Evolutionary conservation across 2,113 vertebrate species (phyloP).

Genomic region (Pterocles orientalis): DNA sequence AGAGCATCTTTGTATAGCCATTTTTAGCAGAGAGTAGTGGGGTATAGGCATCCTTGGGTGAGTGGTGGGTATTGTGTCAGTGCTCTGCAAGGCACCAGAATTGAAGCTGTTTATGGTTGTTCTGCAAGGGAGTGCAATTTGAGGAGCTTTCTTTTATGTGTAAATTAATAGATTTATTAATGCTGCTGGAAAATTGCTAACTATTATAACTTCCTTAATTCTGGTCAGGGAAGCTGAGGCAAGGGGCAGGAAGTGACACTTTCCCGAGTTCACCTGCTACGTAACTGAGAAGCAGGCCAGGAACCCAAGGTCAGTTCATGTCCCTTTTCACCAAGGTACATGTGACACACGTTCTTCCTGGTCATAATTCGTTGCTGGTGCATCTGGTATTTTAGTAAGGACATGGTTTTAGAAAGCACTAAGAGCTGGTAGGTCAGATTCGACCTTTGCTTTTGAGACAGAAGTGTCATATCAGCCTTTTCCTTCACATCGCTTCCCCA

Average conservation of each 20-base stretch:
- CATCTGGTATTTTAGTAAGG: neutral
- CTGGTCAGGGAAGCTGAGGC: neutral
- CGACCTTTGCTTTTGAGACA: neutral
- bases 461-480: neutral
- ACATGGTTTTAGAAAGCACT: neutral
- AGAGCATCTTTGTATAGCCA: neutral
- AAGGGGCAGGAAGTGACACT: neutral
- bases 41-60: neutral
- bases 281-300: neutral
- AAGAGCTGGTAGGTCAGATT: neutral
- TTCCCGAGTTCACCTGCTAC: fast-evolving
- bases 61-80: neutral
- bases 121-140: neutral
- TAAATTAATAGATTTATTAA: neutral
- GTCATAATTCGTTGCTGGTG: neutral
- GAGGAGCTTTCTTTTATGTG: neutral
- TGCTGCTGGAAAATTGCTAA: neutral
- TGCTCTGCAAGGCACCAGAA: neutral
- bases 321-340: neutral
- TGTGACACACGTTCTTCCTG: neutral
- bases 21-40: neutral
- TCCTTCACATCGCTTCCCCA: neutral
- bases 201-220: neutral
- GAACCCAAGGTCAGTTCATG: neutral
- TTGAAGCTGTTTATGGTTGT: neutral